A percentile compares a stretch with the other conserved stretches of the same genome.
These are phyloP conservation scores for Leptoteleia sp. DNA, from an alignment of 1,140 invertebrate species.

Conservation along the genomic window DNA sequence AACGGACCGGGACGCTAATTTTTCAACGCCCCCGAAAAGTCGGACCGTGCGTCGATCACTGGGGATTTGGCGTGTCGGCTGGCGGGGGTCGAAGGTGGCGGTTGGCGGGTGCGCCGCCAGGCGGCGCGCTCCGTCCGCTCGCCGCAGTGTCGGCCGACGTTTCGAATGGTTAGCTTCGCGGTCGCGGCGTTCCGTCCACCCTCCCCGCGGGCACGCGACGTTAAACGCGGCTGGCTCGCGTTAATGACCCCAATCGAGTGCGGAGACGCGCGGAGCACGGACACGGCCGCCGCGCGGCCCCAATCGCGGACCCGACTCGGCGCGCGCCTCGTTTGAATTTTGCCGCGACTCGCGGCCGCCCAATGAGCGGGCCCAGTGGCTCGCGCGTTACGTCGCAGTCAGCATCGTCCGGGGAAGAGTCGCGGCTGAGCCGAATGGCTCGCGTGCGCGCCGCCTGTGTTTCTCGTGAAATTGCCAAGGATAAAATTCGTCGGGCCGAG, in stretches of 20 bases:
- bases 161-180: constrained; percentile 63
- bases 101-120: constrained; percentile 65
- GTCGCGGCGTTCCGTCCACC: constrained; percentile 73
- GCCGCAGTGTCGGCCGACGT: constrained; percentile 75
- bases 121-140: constrained; percentile 71
- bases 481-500: too few relatives aligned
- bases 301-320: background rate
- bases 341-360: constrained; percentile 10
- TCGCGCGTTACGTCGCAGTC: constrained; percentile 20
- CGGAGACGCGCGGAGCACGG: too few relatives aligned
- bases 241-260: constrained; percentile 18
- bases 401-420: background rate
- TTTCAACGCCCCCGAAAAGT: constrained; percentile 5
- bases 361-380: constrained; percentile 20
- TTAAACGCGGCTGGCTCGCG: background rate
- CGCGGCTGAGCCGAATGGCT: background rate
- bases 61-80: constrained; percentile 30
- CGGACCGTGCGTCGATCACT: constrained; percentile 52
- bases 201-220: constrained; percentile 59
- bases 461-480: background rate
- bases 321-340: constrained; percentile 9
- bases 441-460: background rate
- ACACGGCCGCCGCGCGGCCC: too few relatives aligned
- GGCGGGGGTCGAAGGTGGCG: constrained; percentile 39
- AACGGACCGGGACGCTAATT: constrained; percentile 7